Conservation (phyloP, 2,113 vertebrate species). For the Actenoides lindsayi region DNA sequence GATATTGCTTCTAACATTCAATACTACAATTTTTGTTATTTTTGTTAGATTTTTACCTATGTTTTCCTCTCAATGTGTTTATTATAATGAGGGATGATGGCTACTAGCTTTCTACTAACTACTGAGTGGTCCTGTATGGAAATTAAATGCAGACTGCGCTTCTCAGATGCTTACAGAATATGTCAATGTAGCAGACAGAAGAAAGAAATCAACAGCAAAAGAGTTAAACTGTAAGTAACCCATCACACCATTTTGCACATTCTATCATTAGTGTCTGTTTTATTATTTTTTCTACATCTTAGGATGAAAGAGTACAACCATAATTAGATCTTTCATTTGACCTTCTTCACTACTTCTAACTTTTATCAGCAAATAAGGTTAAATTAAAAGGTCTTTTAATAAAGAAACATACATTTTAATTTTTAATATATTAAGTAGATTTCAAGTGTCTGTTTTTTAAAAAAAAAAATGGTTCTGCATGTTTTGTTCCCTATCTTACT, state of each 20-base stretch:
- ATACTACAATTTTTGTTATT: background rate
- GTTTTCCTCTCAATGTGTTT: background rate
- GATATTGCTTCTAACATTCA: background rate
- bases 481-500: background rate
- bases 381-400: conserved; percentile 48
- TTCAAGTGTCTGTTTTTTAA: background rate
- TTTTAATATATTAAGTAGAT: conserved; percentile 36
- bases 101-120: background rate
- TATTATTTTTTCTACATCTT: background rate
- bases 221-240: background rate
- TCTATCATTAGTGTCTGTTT: background rate
- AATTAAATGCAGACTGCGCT: background rate
- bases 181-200: background rate
- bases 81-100: background rate
- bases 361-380: background rate
- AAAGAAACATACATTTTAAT: conserved; percentile 41
- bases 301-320: background rate
- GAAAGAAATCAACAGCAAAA: background rate
- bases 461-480: conserved; percentile 23
- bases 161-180: background rate
- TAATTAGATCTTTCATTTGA: background rate
- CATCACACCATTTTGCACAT: background rate
- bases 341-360: conserved; percentile 36
- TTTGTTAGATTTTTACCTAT: background rate
- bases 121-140: background rate